Evolutionary conservation across 2,888 invertebrate species (phyloP).

Genomic region (Apamea epomidion): DNA sequence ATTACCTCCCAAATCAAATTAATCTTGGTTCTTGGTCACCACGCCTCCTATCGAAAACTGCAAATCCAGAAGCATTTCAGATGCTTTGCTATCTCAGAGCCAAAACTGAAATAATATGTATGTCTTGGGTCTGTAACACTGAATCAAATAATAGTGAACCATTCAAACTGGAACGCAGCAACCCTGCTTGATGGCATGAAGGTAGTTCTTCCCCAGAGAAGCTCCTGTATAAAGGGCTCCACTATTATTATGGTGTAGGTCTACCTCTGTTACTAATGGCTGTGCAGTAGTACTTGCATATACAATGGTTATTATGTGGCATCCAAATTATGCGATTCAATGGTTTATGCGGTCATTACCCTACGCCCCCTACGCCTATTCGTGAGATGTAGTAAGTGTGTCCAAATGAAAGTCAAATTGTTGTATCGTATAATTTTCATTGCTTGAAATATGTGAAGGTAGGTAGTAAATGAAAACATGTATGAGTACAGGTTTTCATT

Average conservation of each 20-base stretch:
- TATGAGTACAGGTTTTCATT: slow-evolving; percentile 7
- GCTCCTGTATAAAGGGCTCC: neutral
- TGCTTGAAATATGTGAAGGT: neutral
- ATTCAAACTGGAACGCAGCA: neutral
- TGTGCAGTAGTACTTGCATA: slow-evolving; percentile 1
- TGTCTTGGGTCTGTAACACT: neutral
- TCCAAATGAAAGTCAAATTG: neutral
- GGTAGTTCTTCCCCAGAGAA: neutral
- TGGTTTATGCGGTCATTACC: slow-evolving; percentile 36
- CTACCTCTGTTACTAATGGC: neutral
- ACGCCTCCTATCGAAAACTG: neutral
- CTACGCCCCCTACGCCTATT: neutral
- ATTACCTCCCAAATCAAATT: neutral
- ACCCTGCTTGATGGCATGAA: neutral
- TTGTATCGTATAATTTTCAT: neutral
- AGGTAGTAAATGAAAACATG: no score
- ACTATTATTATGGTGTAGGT: no score
- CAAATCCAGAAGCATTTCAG: neutral
- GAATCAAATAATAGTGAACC: neutral
- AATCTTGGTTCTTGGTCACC: neutral
- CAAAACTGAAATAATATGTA: neutral
- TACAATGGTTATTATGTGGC: slow-evolving; percentile 46
- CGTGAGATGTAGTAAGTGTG: slow-evolving; percentile 12
- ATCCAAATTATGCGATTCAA: slow-evolving; percentile 33
- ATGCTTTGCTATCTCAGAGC: neutral